Evolutionary conservation across 1,140 invertebrate species (phyloP).

Genomic region (Teleogryllus occipitalis): DNA sequence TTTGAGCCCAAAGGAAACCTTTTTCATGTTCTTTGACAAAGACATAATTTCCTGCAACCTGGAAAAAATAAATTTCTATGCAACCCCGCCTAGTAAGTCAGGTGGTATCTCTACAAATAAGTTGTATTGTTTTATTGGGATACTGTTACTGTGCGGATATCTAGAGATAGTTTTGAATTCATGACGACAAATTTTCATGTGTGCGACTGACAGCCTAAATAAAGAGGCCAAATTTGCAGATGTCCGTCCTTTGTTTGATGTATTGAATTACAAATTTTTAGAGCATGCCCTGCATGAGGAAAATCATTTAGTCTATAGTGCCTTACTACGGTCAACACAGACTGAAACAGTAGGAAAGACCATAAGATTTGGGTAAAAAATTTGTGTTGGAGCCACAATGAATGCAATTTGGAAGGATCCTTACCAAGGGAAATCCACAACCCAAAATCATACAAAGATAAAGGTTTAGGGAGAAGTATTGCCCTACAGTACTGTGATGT

Average conservation of each 20-base stretch:
- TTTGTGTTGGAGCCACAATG: neutral
- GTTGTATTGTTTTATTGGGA: too few relatives aligned
- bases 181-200: neutral
- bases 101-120: too few relatives aligned
- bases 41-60: too few relatives aligned
- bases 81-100: too few relatives aligned
- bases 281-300: slow-evolving; percentile 24
- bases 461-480: neutral
- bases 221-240: neutral
- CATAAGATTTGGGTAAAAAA: too few relatives aligned
- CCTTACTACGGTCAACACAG: slow-evolving; percentile 29
- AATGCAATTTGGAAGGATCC: neutral
- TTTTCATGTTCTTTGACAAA: too few relatives aligned
- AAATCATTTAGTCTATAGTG: slow-evolving; percentile 28
- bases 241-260: neutral
- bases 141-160: too few relatives aligned
- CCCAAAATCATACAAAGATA: neutral
- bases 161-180: neutral
- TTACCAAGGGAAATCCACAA: neutral
- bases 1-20: too few relatives aligned
- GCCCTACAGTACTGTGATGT: neutral
- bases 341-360: slow-evolving; percentile 30
- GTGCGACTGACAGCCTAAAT: neutral
- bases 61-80: too few relatives aligned
- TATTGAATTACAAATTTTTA: slow-evolving; percentile 23